phyloP scores from a whole-genome alignment of 2,113 vertebrate species.

The Etia nguti region DNA sequence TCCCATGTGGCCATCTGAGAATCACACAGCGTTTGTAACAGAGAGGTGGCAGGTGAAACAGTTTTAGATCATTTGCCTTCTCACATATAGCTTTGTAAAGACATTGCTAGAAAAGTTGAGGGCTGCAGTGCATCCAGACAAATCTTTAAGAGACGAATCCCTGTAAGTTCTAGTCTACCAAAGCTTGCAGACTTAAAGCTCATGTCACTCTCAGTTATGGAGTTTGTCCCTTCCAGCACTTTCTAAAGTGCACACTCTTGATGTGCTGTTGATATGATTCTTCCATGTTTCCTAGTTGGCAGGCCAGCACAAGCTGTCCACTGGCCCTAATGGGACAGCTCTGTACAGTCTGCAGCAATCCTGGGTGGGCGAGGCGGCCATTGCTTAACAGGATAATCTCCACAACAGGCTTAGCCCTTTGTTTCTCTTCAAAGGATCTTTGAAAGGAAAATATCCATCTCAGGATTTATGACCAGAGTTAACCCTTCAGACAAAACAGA shows the following conservation, averaged over 20 bases:
- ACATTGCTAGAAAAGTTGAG: too few species aligned
- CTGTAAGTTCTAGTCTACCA: too few species aligned
- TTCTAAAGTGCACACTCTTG: not conserved
- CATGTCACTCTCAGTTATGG: too few species aligned
- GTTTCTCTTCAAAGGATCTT: constrained; percentile 63
- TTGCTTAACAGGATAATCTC: constrained; percentile 52
- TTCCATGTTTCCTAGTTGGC: not conserved
- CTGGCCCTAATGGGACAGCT: not conserved
- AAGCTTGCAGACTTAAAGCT: too few species aligned
- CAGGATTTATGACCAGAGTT: constrained; percentile 46
- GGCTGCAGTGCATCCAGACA: too few species aligned
- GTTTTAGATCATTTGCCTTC: too few species aligned
- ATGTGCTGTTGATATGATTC: not conserved
- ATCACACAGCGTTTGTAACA: too few species aligned
- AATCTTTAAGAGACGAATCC: too few species aligned
- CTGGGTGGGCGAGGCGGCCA: constrained; percentile 61
- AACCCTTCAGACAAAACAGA: constrained; percentile 18
- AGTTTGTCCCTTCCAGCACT: too few species aligned
- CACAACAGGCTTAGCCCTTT: constrained; percentile 46
- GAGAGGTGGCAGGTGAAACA: too few species aligned
- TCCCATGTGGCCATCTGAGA: too few species aligned
- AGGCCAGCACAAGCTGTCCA: not conserved
- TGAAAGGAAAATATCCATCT: constrained; percentile 53
- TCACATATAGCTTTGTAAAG: too few species aligned
- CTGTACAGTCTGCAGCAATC: constrained; percentile 9